These are phyloP conservation scores for Phrynocephalus forsythii DNA, from an alignment of 2,797 vertebrate genomes.

Conservation along the genomic window DNA sequence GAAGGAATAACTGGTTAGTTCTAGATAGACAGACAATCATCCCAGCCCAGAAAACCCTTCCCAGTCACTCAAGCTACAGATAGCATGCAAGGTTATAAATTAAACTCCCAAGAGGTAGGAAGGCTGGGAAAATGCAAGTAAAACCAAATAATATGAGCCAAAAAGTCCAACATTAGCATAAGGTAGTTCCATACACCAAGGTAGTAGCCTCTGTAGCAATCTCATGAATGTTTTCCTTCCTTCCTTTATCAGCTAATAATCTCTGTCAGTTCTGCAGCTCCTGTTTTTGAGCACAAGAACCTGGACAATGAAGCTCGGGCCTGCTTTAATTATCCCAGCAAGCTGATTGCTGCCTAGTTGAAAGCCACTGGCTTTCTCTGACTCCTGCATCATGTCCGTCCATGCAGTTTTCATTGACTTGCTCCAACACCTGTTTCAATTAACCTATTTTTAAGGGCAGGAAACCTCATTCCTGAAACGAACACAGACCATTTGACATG, in stretches of 20 bases:
- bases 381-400: slow-evolving; percentile 55
- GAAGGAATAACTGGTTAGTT: too few relatives aligned
- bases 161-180: neutral
- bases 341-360: slow-evolving; percentile 20
- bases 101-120: too few relatives aligned
- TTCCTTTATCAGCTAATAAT: neutral
- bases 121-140: neutral
- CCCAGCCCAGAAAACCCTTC: too few relatives aligned
- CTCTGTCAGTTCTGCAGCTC: neutral
- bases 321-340: slow-evolving; percentile 5
- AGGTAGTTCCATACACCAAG: neutral
- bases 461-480: slow-evolving; percentile 53
- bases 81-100: too few relatives aligned
- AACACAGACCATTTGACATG: slow-evolving; percentile 56
- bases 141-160: neutral
- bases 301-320: neutral
- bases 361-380: slow-evolving; percentile 56
- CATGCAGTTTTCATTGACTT: slow-evolving; percentile 38
- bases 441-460: slow-evolving; percentile 60
- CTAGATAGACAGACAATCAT: too few relatives aligned
- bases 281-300: neutral
- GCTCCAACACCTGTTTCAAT: slow-evolving; percentile 53
- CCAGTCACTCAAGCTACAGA: too few relatives aligned
- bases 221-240: neutral
- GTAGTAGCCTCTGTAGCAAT: neutral